Conservation (phyloP, 2,888 invertebrate genomes). For the Pomacea canaliculata region DNA sequence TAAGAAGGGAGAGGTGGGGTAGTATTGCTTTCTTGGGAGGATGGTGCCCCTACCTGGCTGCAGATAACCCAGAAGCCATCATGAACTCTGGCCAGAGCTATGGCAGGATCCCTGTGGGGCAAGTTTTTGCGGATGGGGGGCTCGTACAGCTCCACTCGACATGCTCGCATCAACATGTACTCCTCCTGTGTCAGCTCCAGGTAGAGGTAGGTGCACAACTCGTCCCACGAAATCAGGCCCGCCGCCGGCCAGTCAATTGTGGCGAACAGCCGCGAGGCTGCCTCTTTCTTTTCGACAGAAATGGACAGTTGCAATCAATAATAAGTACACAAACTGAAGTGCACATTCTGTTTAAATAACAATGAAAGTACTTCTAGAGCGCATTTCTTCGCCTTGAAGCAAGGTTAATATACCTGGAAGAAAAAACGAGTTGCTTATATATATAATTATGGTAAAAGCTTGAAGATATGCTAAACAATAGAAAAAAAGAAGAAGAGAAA, state of each 20-base stretch:
- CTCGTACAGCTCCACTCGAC: constrained; percentile 63
- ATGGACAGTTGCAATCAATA: no score
- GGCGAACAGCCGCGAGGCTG: constrained; percentile 63
- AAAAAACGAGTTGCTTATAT: no score
- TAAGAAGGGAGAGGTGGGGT: no score
- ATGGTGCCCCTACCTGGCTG: constrained; percentile 51
- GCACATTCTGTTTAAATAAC: no score
- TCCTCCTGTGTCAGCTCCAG: constrained; percentile 69
- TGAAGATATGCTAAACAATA: no score
- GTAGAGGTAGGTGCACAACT: constrained; percentile 71
- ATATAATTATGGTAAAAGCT: no score
- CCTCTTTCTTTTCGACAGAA: constrained; percentile 44
- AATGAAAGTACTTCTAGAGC: no score
- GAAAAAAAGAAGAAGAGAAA: no score
- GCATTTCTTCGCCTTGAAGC: no score
- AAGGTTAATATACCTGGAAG: no score
- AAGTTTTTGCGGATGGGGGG: constrained; percentile 63
- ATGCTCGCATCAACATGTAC: constrained; percentile 61
- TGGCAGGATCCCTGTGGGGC: constrained; percentile 66
- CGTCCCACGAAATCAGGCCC: constrained; percentile 68
- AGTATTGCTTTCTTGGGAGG: no score
- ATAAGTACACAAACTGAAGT: no score
- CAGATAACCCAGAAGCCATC: constrained; percentile 68
- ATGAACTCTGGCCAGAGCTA: constrained; percentile 61
- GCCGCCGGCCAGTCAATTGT: constrained; percentile 70